Conservation (phyloP, 1,140 invertebrate species). For the Drosophila tsacasi region DNA sequence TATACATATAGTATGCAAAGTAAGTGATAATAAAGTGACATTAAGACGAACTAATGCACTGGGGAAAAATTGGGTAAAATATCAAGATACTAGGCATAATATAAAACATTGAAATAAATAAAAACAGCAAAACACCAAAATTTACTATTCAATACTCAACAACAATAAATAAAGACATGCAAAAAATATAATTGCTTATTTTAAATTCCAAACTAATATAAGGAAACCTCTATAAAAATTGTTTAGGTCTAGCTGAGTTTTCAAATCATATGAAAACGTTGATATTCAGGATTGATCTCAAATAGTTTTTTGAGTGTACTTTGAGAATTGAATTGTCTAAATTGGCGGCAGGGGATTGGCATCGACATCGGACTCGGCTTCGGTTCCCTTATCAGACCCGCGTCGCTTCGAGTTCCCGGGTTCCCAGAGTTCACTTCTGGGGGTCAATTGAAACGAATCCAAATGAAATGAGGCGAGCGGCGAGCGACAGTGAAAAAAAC, state of each 20-base stretch:
- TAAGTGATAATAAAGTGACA: conserved; percentile 69
- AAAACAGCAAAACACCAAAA: not conserved
- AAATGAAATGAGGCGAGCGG: conserved; percentile 21
- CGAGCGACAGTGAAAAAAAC: conserved; percentile 11
- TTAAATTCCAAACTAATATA: not conserved
- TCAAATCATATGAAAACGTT: no score
- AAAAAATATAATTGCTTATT: not conserved
- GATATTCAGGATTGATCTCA: not conserved
- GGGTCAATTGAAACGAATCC: conserved; percentile 61
- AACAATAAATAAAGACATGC: no score
- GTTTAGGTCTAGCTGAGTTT: no score
- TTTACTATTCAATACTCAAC: no score
- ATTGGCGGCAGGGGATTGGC: conserved; percentile 48
- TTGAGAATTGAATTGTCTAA: conserved; percentile 70
- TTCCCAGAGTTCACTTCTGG: conserved; percentile 60
- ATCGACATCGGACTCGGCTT: not conserved
- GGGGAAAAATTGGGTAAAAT: not conserved
- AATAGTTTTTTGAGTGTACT: not conserved
- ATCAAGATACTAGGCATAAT: not conserved
- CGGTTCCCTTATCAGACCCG: conserved; percentile 52
- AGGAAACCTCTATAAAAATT: no score
- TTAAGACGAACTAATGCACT: conserved; percentile 25
- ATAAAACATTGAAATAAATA: not conserved
- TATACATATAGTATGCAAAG: conserved; percentile 29
- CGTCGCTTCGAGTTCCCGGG: conserved; percentile 9